Percentiles rank a stretch among this genome's conserved stretches.
phyloP scores from a whole-genome alignment of 2,113 vertebrate species.

The Nettapus auritus region DNA sequence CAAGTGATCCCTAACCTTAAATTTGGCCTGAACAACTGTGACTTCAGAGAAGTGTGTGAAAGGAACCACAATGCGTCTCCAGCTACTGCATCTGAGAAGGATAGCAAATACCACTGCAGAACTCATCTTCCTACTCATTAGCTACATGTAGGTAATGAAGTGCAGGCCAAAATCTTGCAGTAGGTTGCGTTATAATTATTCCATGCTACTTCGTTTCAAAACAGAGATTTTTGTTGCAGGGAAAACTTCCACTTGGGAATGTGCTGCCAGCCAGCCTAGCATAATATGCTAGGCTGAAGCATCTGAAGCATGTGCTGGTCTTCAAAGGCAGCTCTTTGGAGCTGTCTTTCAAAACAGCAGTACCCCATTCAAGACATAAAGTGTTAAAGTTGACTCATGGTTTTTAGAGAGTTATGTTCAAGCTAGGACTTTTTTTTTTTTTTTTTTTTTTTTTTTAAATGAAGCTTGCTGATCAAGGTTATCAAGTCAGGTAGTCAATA shows the following conservation, averaged over 20 bases:
- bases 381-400: neutral
- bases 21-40: neutral
- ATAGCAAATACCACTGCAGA: conserved; percentile 13
- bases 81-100: neutral
- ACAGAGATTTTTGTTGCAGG: conserved; percentile 11
- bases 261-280: conserved; percentile 1
- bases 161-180: conserved; percentile 31
- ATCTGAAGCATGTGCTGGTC: neutral
- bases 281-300: neutral
- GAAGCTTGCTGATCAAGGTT: conserved; percentile 63
- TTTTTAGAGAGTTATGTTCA: neutral
- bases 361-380: neutral
- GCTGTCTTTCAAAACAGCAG: conserved; percentile 32
- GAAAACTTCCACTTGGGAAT: conserved; percentile 15
- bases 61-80: neutral
- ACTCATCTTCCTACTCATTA: neutral
- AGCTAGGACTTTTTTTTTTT: conserved; percentile 28
- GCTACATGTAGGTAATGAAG: conserved; percentile 21
- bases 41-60: conserved; percentile 6
- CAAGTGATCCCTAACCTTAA: neutral
- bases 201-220: conserved; percentile 33
- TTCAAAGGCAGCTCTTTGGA: neutral
- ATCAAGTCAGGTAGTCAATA: conserved; percentile 60
- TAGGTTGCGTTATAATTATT: conserved; percentile 14
- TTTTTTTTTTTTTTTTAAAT: conserved; percentile 43